Conservation (phyloP, 2,113 vertebrate genomes). For the Chrysochloris asiatica region DNA sequence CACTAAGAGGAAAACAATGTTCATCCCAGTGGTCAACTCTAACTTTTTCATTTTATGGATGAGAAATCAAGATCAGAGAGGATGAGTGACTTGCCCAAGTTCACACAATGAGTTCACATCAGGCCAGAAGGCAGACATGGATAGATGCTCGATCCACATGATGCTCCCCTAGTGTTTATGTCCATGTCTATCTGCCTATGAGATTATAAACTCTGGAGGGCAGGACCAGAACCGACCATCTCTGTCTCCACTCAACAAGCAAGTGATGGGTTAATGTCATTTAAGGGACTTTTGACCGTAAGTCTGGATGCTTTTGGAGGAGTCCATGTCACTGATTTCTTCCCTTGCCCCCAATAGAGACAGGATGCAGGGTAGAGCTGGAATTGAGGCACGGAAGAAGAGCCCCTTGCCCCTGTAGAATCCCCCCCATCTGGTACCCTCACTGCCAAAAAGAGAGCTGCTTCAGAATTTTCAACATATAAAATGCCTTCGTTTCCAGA, state of each 20-base stretch:
- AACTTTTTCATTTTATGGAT: neutral
- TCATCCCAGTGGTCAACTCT: neutral
- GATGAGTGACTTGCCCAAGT: neutral
- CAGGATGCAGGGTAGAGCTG: neutral
- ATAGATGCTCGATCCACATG: neutral
- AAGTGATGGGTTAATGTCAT: too few species aligned
- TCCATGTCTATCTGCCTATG: neutral
- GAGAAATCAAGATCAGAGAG: constrained; percentile 27
- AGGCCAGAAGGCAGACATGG: neutral
- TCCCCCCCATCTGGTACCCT: neutral
- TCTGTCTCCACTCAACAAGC: neutral
- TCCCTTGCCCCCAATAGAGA: too few species aligned
- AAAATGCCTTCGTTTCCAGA: neutral
- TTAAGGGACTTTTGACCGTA: too few species aligned
- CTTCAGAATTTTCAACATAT: neutral
- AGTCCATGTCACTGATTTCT: too few species aligned
- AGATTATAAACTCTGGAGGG: neutral
- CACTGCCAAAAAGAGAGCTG: neutral
- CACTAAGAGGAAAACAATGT: neutral
- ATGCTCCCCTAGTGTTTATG: neutral
- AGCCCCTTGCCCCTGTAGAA: neutral
- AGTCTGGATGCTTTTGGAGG: too few species aligned
- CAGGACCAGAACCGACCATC: neutral
- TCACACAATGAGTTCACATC: neutral
- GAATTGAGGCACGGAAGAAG: neutral